Conservation (phyloP, 2,797 vertebrate genomes). For the Pitangus sulphuratus region DNA sequence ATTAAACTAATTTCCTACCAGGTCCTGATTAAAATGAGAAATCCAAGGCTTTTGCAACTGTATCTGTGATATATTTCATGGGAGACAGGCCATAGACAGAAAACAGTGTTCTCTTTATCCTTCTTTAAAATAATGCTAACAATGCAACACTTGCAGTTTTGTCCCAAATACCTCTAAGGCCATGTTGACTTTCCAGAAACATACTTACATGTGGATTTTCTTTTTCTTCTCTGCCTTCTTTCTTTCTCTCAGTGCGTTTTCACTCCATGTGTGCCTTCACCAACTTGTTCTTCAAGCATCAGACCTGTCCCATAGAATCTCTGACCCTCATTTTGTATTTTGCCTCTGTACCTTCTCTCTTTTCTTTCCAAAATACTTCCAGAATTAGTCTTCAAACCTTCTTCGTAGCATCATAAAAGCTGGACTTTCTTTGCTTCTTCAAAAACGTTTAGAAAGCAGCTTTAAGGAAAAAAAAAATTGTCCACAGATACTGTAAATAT, state of each 20-base stretch:
- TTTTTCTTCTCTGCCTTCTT: neutral
- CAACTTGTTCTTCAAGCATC: neutral
- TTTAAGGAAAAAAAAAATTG: neutral
- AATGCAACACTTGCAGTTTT: neutral
- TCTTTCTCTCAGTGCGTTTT: neutral
- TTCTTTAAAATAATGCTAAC: neutral
- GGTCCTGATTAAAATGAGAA: neutral
- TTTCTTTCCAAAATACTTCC: neutral
- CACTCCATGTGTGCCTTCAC: neutral
- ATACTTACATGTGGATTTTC: fast-evolving
- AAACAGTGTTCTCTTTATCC: neutral
- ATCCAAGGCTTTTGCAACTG: neutral
- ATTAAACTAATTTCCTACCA: neutral
- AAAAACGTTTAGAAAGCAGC: neutral
- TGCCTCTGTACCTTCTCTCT: neutral
- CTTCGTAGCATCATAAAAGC: neutral
- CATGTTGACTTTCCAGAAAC: neutral
- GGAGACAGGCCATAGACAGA: neutral
- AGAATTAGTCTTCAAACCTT: neutral
- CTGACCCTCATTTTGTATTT: neutral
- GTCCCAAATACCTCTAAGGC: neutral
- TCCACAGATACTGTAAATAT: neutral
- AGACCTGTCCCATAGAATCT: neutral
- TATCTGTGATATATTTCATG: neutral
- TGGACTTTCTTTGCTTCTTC: neutral